Evolutionary conservation across 2,888 invertebrate genomes (phyloP).

Genomic region (Acleris emargana): DNA sequence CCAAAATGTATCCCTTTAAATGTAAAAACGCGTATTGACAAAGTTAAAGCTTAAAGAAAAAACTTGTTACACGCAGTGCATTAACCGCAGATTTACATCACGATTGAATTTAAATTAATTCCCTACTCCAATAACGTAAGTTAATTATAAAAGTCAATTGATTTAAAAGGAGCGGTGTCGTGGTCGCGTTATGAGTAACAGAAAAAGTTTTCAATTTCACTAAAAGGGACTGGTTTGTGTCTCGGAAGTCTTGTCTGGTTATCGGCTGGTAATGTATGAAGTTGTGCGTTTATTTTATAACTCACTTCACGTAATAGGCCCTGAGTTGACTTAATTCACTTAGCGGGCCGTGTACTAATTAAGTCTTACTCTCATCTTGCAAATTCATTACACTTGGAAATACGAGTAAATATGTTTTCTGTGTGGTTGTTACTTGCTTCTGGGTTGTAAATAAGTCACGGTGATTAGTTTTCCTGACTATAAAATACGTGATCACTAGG

Average conservation of each 20-base stretch:
- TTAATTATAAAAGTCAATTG: slow-evolving; percentile 84
- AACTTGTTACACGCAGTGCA: slow-evolving; percentile 56
- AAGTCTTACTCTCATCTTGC: slow-evolving; percentile 51
- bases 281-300: slow-evolving; percentile 82
- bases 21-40: slow-evolving; percentile 44
- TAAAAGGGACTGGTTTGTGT: slow-evolving; percentile 85
- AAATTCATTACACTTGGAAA: slow-evolving; percentile 39
- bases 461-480: neutral
- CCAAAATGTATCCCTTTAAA: neutral
- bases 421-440: slow-evolving; percentile 1
- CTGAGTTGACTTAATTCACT: slow-evolving; percentile 75
- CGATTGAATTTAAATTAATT: slow-evolving; percentile 78
- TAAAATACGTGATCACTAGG: no score
- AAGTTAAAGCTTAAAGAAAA: slow-evolving; percentile 63
- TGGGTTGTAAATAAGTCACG: neutral
- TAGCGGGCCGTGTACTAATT: slow-evolving; percentile 65
- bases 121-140: slow-evolving; percentile 78
- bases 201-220: slow-evolving; percentile 85
- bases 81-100: slow-evolving; percentile 74
- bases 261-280: slow-evolving; percentile 84
- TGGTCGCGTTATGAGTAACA: slow-evolving; percentile 80
- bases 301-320: slow-evolving; percentile 81
- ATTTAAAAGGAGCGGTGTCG: slow-evolving; percentile 81
- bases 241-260: slow-evolving; percentile 84
- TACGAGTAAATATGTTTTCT: slow-evolving; percentile 13